These are phyloP conservation scores for Aleadryas rufinucha DNA, from an alignment of 2,113 vertebrate genomes.

Conservation along the genomic window DNA sequence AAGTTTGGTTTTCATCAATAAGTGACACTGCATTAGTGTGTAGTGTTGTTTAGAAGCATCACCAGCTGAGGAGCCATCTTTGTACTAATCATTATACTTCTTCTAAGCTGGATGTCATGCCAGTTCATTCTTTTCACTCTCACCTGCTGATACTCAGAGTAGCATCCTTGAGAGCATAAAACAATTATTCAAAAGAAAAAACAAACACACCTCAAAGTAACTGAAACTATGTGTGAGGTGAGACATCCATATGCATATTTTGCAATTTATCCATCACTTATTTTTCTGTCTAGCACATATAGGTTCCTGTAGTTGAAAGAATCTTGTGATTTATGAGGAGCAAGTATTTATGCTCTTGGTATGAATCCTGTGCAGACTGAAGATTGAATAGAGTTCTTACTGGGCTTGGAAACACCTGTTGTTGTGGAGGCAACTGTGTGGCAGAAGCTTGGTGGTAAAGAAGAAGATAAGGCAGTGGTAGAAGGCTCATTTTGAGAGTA, in stretches of 20 bases:
- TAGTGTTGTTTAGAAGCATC: not conserved
- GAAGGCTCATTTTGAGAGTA: not conserved
- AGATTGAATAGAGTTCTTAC: not conserved
- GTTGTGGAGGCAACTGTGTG: not conserved
- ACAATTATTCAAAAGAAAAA: not conserved
- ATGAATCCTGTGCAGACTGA: not conserved
- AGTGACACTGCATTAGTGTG: not conserved
- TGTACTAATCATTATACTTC: not conserved
- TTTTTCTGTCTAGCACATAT: not conserved
- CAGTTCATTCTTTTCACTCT: not conserved
- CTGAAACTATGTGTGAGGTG: not conserved
- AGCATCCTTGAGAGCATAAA: not conserved
- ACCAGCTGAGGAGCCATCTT: not conserved
- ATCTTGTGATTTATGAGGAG: not conserved
- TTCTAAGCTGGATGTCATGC: not conserved
- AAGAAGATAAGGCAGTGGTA: not conserved
- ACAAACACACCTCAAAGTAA: not conserved
- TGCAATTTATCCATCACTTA: not conserved
- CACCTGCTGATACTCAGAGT: not conserved
- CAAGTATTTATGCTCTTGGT: not conserved
- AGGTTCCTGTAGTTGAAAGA: not conserved
- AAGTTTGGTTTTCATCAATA: not conserved
- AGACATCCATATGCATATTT: not conserved
- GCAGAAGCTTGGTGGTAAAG: not conserved
- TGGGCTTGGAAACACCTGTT: not conserved